These are phyloP conservation scores for Ectropis grisescens DNA, from an alignment of 1,140 invertebrate genomes.

Conservation along the genomic window DNA sequence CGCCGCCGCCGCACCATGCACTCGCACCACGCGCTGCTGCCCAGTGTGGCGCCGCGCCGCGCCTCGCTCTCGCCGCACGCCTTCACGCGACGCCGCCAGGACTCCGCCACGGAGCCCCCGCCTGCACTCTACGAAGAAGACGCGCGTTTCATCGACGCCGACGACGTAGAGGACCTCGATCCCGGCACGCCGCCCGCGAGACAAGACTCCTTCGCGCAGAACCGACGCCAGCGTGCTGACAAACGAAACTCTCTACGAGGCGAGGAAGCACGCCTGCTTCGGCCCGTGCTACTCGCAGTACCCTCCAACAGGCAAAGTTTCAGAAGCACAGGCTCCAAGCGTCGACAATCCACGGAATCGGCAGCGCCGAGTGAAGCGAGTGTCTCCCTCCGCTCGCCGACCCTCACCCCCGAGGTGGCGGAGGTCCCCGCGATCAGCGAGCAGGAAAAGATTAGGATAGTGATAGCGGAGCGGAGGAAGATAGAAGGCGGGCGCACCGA, in stretches of 20 bases:
- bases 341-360: slow-evolving; percentile 43
- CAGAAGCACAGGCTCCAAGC: slow-evolving; percentile 29
- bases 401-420: slow-evolving; percentile 18
- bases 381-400: slow-evolving; percentile 19
- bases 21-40: slow-evolving; percentile 56
- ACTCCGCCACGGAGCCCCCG: slow-evolving; percentile 50
- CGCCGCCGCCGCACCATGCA: slow-evolving; percentile 54
- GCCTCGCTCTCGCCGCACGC: slow-evolving; percentile 57
- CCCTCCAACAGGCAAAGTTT: slow-evolving; percentile 40
- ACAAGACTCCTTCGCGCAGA: slow-evolving; percentile 51
- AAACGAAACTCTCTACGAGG: slow-evolving; percentile 52
- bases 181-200: slow-evolving; percentile 42
- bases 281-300: slow-evolving; percentile 45
- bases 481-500: slow-evolving; percentile 45
- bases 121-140: slow-evolving; percentile 64
- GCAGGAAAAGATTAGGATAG: slow-evolving; percentile 63
- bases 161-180: slow-evolving; percentile 56
- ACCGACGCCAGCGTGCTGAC: slow-evolving; percentile 45
- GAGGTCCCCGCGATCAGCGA: slow-evolving; percentile 46
- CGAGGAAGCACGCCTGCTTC: slow-evolving; percentile 48
- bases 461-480: slow-evolving; percentile 63
- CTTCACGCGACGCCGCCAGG: slow-evolving; percentile 57
- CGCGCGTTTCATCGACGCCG: slow-evolving; percentile 64
- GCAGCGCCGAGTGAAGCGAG: slow-evolving; percentile 30
- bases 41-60: slow-evolving; percentile 38